phyloP scores from a whole-genome alignment of 2,113 vertebrate genomes.

The Alouatta palliata region DNA sequence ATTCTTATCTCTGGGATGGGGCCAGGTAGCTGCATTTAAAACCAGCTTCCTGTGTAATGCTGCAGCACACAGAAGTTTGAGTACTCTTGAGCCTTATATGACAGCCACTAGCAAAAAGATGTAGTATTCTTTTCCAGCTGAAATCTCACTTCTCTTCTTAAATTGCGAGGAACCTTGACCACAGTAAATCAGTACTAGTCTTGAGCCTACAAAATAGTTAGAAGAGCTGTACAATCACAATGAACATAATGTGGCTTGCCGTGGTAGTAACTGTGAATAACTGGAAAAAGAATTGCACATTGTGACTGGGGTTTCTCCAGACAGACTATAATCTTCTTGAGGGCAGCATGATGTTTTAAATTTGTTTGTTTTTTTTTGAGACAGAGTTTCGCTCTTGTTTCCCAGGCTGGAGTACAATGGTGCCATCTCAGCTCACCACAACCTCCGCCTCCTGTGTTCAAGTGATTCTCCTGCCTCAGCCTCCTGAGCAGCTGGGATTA shows the following conservation, averaged over 20 bases:
- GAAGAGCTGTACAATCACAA: neutral
- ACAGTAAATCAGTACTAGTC: neutral
- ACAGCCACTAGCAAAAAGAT: neutral
- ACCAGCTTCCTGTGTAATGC: neutral
- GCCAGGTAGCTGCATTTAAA: neutral
- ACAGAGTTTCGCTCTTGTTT: no score
- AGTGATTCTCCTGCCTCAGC: no score
- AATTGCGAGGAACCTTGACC: slow-evolving; percentile 34
- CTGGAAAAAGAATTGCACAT: neutral
- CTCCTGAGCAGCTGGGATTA: no score
- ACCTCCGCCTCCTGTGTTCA: no score
- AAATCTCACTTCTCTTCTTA: slow-evolving; percentile 22
- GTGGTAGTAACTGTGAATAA: neutral
- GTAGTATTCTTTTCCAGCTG: neutral
- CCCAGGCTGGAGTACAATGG: no score
- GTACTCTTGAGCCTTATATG: neutral
- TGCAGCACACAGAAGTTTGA: neutral
- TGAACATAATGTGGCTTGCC: neutral
- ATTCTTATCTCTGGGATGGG: neutral
- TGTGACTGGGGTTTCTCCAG: neutral
- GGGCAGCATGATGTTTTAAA: neutral
- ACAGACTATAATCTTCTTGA: slow-evolving; percentile 3
- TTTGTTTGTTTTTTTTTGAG: neutral
- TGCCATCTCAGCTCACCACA: no score
- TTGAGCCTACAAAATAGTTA: neutral